A percentile compares a stretch with the other conserved stretches of the same genome.
Evolutionary conservation across 2,797 vertebrate genomes (phyloP).

Genomic region (Cirrhinus mrigala): DNA sequence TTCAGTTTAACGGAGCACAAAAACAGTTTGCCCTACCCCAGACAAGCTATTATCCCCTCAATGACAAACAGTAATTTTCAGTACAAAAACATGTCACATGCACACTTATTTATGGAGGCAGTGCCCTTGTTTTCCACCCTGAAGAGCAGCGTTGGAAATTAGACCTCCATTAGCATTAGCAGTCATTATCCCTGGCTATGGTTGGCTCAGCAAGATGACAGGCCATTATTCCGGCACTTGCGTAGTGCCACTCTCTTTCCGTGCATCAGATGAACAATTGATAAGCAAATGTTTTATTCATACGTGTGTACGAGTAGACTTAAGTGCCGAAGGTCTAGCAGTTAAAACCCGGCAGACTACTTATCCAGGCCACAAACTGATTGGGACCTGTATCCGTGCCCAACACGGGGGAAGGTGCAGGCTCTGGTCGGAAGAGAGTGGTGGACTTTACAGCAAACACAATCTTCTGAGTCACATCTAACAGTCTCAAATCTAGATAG

Average conservation of each 20-base stretch:
- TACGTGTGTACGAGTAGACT: constrained; percentile 18
- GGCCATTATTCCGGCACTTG: constrained; percentile 59
- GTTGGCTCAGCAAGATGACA: constrained; percentile 38
- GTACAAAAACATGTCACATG: constrained; percentile 65
- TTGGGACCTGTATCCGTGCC: not conserved
- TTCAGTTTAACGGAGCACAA: constrained; percentile 15
- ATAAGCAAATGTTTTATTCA: constrained; percentile 62
- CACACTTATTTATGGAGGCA: constrained; percentile 66
- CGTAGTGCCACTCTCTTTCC: constrained; percentile 51
- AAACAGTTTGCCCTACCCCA: constrained; percentile 46
- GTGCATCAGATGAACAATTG: constrained; percentile 58
- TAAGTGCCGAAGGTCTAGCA: constrained; percentile 44
- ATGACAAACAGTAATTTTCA: constrained; percentile 66
- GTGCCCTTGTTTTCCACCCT: constrained; percentile 47
- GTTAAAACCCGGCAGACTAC: constrained; percentile 27
- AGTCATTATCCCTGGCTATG: constrained; percentile 58
- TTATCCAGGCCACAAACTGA: constrained; percentile 26
- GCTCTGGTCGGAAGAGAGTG: not conserved
- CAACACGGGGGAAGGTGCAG: not conserved
- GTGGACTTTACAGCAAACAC: not conserved
- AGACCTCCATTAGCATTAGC: constrained; percentile 64
- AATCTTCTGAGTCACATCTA: constrained; percentile 14
- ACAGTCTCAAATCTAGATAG: not conserved
- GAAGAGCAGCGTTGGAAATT: constrained; percentile 61
- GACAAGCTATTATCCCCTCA: constrained; percentile 66